A percentile compares a stretch with the other conserved stretches of the same genome.
Evolutionary conservation across 2,888 invertebrate genomes (phyloP).

Genomic region (Horisme vitalbata): DNA sequence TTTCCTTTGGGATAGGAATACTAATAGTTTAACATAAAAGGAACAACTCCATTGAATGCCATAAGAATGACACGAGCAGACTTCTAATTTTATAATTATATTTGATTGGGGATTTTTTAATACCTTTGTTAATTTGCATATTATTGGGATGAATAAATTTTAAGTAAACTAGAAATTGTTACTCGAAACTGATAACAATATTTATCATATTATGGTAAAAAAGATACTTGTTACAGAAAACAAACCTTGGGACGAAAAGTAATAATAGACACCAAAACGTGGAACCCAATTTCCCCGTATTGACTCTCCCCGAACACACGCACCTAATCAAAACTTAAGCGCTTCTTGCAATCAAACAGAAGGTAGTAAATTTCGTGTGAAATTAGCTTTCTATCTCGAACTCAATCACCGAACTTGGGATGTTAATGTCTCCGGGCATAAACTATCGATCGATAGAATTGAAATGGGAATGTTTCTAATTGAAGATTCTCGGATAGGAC

Average conservation of each 20-base stretch:
- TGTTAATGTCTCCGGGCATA: conserved; percentile 38
- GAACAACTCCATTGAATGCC: no score
- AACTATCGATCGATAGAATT: conserved; percentile 59
- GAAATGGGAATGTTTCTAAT: conserved; percentile 74
- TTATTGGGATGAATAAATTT: no score
- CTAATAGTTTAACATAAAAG: no score
- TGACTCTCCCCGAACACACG: conserved; percentile 34
- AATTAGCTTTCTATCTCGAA: conserved; percentile 38
- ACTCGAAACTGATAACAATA: no score
- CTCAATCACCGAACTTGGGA: conserved; percentile 40
- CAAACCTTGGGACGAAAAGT: conserved; percentile 9
- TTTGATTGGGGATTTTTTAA: no score
- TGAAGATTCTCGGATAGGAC: conserved; percentile 62
- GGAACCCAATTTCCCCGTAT: conserved; percentile 25
- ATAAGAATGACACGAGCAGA: no score
- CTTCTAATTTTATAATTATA: no score
- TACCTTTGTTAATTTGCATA: no score
- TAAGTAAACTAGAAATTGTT: no score
- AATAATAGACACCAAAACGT: conserved; percentile 19
- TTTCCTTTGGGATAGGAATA: conserved; percentile 34
- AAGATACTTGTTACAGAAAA: not conserved
- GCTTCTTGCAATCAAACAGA: conserved; percentile 37
- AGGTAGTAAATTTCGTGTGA: conserved; percentile 38
- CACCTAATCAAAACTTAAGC: conserved; percentile 40
- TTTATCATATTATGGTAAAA: no score